Conservation (phyloP, 2,797 vertebrate species). For the Amblyraja radiata region DNA sequence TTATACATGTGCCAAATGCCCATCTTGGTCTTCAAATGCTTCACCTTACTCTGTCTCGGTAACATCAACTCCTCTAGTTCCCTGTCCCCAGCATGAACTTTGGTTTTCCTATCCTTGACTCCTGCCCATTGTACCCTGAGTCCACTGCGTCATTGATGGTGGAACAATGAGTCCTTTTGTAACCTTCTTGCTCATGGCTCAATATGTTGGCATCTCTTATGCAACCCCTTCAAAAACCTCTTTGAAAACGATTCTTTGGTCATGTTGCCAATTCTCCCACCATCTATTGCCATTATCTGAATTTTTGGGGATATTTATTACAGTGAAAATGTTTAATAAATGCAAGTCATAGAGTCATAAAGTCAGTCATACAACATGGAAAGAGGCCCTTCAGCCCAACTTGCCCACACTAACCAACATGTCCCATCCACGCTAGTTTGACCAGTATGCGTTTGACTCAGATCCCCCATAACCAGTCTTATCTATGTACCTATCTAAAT, state of each 20-base stretch:
- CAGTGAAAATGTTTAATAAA: neutral
- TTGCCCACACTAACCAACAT: too few relatives aligned
- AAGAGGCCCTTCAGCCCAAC: too few relatives aligned
- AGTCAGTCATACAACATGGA: too few relatives aligned
- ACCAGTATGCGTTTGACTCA: too few relatives aligned
- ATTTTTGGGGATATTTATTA: neutral
- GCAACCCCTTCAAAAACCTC: neutral
- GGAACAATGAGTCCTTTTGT: neutral
- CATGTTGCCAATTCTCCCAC: neutral
- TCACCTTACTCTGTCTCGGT: neutral
- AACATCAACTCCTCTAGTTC: neutral
- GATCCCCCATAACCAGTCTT: too few relatives aligned
- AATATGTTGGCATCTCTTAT: neutral
- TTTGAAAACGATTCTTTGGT: neutral
- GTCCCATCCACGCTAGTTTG: too few relatives aligned
- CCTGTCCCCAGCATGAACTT: neutral
- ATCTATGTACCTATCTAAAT: too few relatives aligned
- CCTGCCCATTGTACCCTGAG: neutral
- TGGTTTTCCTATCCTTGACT: neutral
- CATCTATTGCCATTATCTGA: neutral
- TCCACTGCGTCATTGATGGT: neutral
- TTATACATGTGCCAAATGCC: neutral
- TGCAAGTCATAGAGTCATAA: neutral
- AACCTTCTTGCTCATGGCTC: neutral
- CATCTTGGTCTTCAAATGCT: neutral